These are phyloP conservation scores for Trilocha varians DNA, from an alignment of 2,888 invertebrate genomes.

Conservation along the genomic window DNA sequence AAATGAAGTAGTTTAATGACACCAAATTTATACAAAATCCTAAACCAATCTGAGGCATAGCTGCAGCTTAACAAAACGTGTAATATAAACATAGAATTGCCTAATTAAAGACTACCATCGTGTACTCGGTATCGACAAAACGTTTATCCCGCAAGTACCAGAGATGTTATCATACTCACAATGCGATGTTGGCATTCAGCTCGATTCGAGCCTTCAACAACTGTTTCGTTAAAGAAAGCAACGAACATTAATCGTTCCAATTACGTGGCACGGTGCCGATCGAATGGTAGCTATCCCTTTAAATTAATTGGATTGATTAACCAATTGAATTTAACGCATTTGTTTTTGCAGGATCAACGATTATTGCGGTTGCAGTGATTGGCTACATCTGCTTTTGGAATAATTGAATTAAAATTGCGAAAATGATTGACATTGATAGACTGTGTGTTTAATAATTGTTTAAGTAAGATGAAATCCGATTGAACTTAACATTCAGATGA, in stretches of 20 bases:
- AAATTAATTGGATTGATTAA: conserved; percentile 66
- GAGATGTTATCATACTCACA: not conserved
- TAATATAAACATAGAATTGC: not conserved
- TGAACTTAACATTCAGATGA: too few relatives aligned
- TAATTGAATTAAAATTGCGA: too few relatives aligned
- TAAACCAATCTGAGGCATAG: too few relatives aligned
- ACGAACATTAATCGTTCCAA: conserved; percentile 57
- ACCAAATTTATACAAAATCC: too few relatives aligned
- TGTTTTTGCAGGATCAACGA: conserved; percentile 42
- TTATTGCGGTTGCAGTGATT: too few relatives aligned
- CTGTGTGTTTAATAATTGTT: too few relatives aligned
- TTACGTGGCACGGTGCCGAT: conserved; percentile 39
- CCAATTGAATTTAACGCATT: conserved; percentile 61
- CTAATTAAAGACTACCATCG: not conserved
- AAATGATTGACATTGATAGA: too few relatives aligned
- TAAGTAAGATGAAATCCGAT: too few relatives aligned
- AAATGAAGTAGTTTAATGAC: too few relatives aligned
- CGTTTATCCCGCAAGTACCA: not conserved
- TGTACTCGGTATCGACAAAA: not conserved
- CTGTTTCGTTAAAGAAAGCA: conserved; percentile 48
- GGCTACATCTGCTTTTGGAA: too few relatives aligned
- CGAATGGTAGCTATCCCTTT: too few relatives aligned
- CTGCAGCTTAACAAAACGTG: too few relatives aligned
- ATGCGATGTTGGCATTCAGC: conserved; percentile 15
- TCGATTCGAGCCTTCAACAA: conserved; percentile 43